Conservation (phyloP, 2,113 vertebrate genomes). For the Phylloscopus trochiloides region DNA sequence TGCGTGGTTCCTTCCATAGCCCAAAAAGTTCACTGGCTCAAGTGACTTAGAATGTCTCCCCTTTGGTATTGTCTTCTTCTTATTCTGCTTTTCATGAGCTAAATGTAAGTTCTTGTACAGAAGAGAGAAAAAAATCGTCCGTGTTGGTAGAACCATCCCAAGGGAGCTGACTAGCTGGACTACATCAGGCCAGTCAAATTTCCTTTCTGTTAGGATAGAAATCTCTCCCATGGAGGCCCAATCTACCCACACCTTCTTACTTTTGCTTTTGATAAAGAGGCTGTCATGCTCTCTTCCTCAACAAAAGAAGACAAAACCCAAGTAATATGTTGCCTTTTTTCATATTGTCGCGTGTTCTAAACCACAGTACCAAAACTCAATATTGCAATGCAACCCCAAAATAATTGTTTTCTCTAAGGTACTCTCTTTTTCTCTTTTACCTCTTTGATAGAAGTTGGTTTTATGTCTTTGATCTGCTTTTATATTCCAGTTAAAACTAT, state of each 20-base stretch:
- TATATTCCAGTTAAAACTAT: background rate
- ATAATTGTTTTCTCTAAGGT: background rate
- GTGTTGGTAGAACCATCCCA: background rate
- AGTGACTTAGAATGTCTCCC: background rate
- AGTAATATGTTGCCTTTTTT: background rate
- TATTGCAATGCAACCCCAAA: background rate
- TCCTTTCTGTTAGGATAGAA: background rate
- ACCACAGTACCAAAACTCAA: background rate
- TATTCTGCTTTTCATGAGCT: background rate
- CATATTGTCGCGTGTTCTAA: background rate
- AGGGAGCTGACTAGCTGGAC: background rate
- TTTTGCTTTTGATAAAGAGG: background rate
- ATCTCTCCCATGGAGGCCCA: background rate
- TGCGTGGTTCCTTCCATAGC: background rate
- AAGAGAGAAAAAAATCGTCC: background rate
- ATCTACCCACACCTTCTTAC: background rate
- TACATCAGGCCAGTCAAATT: background rate
- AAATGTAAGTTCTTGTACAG: background rate
- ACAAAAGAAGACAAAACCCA: background rate
- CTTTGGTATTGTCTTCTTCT: background rate
- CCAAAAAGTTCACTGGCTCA: background rate
- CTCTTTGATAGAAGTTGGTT: background rate
- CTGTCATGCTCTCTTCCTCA: background rate
- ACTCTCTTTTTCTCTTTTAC: background rate
- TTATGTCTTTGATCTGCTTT: background rate